These are phyloP conservation scores for Cepaea hortensis DNA, from an alignment of 2,888 invertebrate genomes.

Conservation along the genomic window DNA sequence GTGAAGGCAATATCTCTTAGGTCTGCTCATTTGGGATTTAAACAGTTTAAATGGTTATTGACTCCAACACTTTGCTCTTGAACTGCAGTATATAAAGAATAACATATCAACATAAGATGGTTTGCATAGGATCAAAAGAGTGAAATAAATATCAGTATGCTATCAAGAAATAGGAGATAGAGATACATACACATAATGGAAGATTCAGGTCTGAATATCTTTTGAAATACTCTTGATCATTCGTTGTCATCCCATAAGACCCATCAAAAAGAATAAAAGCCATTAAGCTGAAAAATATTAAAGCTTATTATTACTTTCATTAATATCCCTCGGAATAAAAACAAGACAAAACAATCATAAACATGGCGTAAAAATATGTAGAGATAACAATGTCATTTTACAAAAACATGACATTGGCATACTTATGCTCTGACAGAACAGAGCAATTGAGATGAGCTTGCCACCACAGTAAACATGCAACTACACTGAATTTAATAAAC, in stretches of 20 bases:
- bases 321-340: neutral
- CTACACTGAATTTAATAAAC: neutral
- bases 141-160: neutral
- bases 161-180: neutral
- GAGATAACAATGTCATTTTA: no score
- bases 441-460: neutral
- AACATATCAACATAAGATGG: neutral
- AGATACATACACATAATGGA: constrained; percentile 46
- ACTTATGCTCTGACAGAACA: neutral
- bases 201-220: constrained; percentile 43
- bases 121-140: neutral
- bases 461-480: neutral
- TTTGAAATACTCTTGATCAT: constrained; percentile 57
- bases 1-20: no score
- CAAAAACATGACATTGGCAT: neutral
- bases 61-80: no score
- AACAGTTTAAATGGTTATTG: no score
- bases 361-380: neutral
- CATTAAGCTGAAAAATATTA: constrained; percentile 40
- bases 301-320: constrained; percentile 1
- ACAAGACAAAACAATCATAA: neutral
- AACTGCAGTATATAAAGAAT: no score
- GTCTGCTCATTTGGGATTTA: no score
- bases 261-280: constrained; percentile 68
- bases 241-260: constrained; percentile 56